Evolutionary conservation across 2,797 vertebrate species (phyloP).

Genomic region (Myotis planiceps): DNA sequence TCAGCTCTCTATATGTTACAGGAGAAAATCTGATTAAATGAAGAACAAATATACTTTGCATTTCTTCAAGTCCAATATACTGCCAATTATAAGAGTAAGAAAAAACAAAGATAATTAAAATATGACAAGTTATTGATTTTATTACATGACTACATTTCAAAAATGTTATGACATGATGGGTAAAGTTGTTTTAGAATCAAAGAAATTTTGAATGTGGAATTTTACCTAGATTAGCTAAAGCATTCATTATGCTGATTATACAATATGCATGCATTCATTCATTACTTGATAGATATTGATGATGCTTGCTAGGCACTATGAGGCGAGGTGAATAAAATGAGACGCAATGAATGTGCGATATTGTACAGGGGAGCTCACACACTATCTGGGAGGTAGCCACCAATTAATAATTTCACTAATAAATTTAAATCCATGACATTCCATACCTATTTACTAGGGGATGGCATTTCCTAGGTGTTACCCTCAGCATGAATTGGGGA

Average conservation of each 20-base stretch:
- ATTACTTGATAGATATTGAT: neutral
- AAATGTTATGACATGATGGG: neutral
- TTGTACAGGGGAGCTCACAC: rapidly evolving
- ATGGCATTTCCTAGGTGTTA: too few relatives aligned
- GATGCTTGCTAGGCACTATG: rapidly evolving
- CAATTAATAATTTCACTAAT: neutral
- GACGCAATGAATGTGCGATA: rapidly evolving
- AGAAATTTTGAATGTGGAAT: neutral
- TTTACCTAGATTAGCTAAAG: neutral
- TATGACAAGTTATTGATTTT: neutral
- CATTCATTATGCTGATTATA: too few relatives aligned
- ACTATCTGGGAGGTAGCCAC: neutral
- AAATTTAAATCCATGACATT: neutral
- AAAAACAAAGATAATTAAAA: neutral
- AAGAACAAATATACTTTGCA: neutral
- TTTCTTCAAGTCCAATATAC: neutral
- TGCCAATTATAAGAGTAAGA: neutral
- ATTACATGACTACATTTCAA: neutral
- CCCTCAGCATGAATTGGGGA: too few relatives aligned
- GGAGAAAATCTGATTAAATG: neutral
- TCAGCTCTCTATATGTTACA: neutral
- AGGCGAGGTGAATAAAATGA: neutral
- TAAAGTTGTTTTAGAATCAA: neutral
- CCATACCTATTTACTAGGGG: neutral
- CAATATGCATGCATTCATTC: rapidly evolving